Conservation (phyloP, 2,113 vertebrate genomes). For the Eulemur rufifrons region DNA sequence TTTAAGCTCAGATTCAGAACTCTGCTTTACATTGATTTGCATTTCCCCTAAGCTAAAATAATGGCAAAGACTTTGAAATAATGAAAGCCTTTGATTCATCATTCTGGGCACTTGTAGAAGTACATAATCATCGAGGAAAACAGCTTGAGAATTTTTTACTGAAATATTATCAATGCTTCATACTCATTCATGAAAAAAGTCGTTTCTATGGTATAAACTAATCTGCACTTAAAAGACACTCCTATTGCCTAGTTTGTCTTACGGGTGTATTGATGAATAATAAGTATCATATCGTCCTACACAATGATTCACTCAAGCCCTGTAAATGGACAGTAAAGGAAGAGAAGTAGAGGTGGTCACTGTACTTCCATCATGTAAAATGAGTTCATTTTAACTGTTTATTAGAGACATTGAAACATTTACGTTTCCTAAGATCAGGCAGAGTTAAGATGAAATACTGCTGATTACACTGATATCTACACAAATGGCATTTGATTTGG, state of each 20-base stretch:
- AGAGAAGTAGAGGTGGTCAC: not conserved
- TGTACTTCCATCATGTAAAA: not conserved
- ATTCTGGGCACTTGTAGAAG: not conserved
- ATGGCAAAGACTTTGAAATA: not conserved
- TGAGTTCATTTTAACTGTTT: not conserved
- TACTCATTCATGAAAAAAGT: not conserved
- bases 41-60: slow-evolving; percentile 21
- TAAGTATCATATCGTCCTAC: not conserved
- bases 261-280: not conserved
- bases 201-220: not conserved
- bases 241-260: not conserved
- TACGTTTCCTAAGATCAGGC: not conserved
- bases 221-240: not conserved
- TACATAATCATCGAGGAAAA: not conserved
- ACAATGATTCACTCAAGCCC: not conserved
- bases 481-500: slow-evolving; percentile 32
- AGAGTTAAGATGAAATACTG: not conserved
- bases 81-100: not conserved
- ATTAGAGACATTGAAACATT: not conserved
- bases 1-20: not conserved
- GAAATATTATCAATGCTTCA: not conserved
- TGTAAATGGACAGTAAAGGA: not conserved
- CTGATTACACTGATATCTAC: not conserved
- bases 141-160: not conserved
- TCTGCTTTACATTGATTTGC: not conserved